These are phyloP conservation scores for Eira barbara DNA, from an alignment of 2,113 vertebrate genomes.

Conservation along the genomic window DNA sequence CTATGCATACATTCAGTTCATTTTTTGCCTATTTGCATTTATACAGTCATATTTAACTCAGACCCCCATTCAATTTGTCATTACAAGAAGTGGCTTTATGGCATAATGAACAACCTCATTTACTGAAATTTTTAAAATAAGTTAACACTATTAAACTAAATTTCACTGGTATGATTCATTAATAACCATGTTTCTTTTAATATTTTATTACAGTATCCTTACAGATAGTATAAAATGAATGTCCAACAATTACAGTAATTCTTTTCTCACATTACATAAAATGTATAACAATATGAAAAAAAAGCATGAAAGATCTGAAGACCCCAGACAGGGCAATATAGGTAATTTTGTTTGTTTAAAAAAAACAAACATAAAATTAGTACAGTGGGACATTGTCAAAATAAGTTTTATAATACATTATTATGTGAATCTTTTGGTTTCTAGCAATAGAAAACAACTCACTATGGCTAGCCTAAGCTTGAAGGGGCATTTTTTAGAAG, in stretches of 20 bases:
- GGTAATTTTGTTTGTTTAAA: neutral
- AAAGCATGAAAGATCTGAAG: neutral
- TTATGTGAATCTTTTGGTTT: neutral
- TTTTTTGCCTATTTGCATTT: constrained; percentile 13
- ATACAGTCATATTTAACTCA: constrained; percentile 62
- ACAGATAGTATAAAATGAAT: constrained; percentile 43
- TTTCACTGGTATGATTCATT: constrained; percentile 68
- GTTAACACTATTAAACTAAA: constrained; percentile 76
- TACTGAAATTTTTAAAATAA: constrained; percentile 75
- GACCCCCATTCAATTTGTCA: constrained; percentile 63
- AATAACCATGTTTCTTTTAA: constrained; percentile 65
- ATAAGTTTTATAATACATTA: neutral
- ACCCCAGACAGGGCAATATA: neutral
- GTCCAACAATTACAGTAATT: constrained; percentile 21
- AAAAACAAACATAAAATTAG: neutral
- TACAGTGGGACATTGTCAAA: neutral
- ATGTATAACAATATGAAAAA: neutral
- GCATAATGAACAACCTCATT: constrained; percentile 75
- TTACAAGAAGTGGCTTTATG: constrained; percentile 65
- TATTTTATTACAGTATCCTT: constrained; percentile 72
- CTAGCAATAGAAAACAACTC: neutral
- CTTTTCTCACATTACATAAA: constrained; percentile 1
- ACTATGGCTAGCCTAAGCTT: neutral
- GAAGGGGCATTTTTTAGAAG: neutral
- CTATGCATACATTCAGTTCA: constrained; percentile 33